phyloP scores from a whole-genome alignment of 1,140 invertebrate species.

The Samia ricini region DNA sequence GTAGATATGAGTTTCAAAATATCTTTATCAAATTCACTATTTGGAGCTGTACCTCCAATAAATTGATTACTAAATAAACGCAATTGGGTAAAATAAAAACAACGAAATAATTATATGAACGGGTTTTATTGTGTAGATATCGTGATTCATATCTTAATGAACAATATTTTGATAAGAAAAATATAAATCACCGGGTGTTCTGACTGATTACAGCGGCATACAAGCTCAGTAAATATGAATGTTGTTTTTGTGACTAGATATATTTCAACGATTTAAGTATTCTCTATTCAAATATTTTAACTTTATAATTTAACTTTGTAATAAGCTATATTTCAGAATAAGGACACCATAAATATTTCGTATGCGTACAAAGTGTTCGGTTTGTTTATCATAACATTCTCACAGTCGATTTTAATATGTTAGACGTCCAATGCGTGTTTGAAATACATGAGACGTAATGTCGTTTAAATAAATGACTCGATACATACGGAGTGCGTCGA shows the following conservation, averaged over 20 bases:
- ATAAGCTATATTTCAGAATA: background rate
- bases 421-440: conserved; percentile 10
- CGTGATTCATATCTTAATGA: background rate
- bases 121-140: background rate
- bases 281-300: background rate
- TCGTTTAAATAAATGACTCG: conserved; percentile 4
- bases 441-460: conserved; percentile 2
- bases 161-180: background rate
- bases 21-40: background rate
- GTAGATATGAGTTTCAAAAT: background rate
- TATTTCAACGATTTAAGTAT: background rate
- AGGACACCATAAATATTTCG: background rate
- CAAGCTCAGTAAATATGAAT: background rate
- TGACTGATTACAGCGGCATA: background rate
- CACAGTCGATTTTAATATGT: conserved; percentile 5
- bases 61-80: background rate
- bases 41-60: background rate
- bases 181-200: background rate
- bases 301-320: background rate
- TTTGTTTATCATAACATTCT: conserved; percentile 9
- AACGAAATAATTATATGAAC: background rate
- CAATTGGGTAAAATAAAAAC: background rate
- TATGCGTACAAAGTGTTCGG: conserved; percentile 2
- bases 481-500: conserved; percentile 2
- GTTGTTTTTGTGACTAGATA: background rate